Conservation (phyloP, 2,113 vertebrate genomes). For the Emberiza fucata region DNA sequence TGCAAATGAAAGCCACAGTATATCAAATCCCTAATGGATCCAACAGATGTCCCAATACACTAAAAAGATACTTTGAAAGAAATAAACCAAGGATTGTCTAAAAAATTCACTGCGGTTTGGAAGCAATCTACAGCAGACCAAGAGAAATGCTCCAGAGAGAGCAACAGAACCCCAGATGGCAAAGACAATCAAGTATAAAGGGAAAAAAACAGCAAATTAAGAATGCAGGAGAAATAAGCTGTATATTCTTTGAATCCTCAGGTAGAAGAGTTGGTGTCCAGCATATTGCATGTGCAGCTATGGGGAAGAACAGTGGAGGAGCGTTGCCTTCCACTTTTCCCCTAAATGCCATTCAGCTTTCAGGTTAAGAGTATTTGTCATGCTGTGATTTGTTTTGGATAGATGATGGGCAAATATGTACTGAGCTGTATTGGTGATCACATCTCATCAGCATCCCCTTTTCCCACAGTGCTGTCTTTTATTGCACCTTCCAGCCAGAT, state of each 20-base stretch:
- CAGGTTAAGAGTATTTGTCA: not conserved
- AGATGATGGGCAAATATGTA: not conserved
- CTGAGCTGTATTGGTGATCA: not conserved
- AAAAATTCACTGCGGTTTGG: not conserved
- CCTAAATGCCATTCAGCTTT: not conserved
- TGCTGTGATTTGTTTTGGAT: not conserved
- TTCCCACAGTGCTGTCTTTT: not conserved
- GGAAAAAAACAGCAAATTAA: not conserved
- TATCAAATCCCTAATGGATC: not conserved
- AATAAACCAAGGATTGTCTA: not conserved
- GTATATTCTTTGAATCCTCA: not conserved
- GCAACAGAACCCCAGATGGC: not conserved
- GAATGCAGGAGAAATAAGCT: not conserved
- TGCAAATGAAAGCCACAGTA: not conserved
- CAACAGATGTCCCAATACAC: not conserved
- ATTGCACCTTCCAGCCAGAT: not conserved
- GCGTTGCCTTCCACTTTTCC: not conserved
- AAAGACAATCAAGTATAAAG: not conserved
- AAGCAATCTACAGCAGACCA: not conserved
- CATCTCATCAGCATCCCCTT: not conserved
- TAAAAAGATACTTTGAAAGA: not conserved
- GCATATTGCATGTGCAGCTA: accelerated
- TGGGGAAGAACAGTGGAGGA: not conserved
- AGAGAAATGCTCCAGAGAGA: not conserved
- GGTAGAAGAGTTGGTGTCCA: not conserved